Percentiles rank a stretch among this genome's conserved stretches.
Evolutionary conservation across 1,140 invertebrate genomes (phyloP).

Genomic region (Drosophila kepulauana): DNA sequence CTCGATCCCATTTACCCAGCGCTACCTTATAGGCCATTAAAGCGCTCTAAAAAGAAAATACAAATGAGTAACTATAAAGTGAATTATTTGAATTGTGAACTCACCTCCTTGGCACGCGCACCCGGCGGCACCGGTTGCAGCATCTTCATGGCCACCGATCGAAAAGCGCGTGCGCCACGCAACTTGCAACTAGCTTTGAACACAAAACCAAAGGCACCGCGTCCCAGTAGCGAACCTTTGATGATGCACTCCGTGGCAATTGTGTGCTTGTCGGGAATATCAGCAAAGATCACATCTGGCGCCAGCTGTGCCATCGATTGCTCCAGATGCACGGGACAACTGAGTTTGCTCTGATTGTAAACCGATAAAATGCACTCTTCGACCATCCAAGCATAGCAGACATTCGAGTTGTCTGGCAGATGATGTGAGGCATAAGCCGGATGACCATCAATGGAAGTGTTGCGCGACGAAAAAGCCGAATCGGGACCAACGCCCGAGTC

Average conservation of each 20-base stretch:
- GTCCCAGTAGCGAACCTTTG: slow-evolving; percentile 93
- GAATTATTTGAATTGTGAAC: not conserved
- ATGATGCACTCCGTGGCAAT: slow-evolving; percentile 93
- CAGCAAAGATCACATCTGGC: slow-evolving; percentile 93
- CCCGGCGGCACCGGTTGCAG: slow-evolving; percentile 96
- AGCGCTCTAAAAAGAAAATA: slow-evolving; percentile 60
- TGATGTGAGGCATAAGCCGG: slow-evolving; percentile 85
- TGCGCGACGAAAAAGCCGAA: slow-evolving; percentile 89
- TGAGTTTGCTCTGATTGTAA: slow-evolving; percentile 87
- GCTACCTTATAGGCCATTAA: slow-evolving; percentile 88
- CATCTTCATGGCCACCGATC: slow-evolving; percentile 97
- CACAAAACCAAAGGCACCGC: slow-evolving; percentile 99
- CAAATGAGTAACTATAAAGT: too few relatives aligned
- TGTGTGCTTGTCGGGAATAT: slow-evolving; percentile 92
- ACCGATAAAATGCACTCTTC: slow-evolving; percentile 97
- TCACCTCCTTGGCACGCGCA: slow-evolving; percentile 88
- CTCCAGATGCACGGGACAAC: slow-evolving; percentile 89
- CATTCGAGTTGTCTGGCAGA: slow-evolving; percentile 74
- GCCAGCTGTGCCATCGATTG: slow-evolving; percentile 88
- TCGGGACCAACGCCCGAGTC: slow-evolving; percentile 88
- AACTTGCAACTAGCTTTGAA: slow-evolving; percentile 93
- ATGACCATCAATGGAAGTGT: slow-evolving; percentile 93
- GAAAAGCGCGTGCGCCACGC: slow-evolving; percentile 86
- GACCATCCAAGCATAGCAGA: slow-evolving; percentile 92
- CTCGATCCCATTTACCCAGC: slow-evolving; percentile 95